Evolutionary conservation across 2,113 vertebrate genomes (phyloP).

Genomic region (Bos indicus): DNA sequence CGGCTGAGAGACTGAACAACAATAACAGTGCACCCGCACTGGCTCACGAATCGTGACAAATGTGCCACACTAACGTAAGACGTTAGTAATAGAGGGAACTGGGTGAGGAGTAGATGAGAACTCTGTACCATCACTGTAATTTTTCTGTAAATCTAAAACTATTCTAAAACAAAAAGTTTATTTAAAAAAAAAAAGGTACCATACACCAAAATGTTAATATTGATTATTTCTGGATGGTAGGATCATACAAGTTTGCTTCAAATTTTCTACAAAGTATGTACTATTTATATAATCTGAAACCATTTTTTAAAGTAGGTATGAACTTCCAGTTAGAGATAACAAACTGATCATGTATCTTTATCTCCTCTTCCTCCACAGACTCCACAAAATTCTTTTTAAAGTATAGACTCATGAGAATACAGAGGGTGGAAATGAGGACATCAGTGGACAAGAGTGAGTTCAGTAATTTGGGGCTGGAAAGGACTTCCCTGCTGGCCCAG

Average conservation of each 20-base stretch:
- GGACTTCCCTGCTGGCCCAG: background rate
- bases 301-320: background rate
- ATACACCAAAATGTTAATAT: background rate
- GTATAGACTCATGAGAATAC: background rate
- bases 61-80: background rate
- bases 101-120: background rate
- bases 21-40: background rate
- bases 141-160: background rate
- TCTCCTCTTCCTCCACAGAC: background rate
- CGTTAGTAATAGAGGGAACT: background rate
- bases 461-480: background rate
- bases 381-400: background rate
- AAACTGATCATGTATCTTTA: background rate
- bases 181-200: background rate
- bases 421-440: background rate
- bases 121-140: background rate
- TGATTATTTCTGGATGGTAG: background rate
- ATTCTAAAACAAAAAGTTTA: background rate
- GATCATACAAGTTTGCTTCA: background rate
- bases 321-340: background rate
- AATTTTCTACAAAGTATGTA: background rate
- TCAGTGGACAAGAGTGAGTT: background rate
- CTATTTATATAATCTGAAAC: background rate
- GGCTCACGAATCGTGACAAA: background rate
- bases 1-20: background rate